Evolutionary conservation across 2,797 vertebrate genomes (phyloP).

Genomic region (Xiphorhynchus erythropygius): DNA sequence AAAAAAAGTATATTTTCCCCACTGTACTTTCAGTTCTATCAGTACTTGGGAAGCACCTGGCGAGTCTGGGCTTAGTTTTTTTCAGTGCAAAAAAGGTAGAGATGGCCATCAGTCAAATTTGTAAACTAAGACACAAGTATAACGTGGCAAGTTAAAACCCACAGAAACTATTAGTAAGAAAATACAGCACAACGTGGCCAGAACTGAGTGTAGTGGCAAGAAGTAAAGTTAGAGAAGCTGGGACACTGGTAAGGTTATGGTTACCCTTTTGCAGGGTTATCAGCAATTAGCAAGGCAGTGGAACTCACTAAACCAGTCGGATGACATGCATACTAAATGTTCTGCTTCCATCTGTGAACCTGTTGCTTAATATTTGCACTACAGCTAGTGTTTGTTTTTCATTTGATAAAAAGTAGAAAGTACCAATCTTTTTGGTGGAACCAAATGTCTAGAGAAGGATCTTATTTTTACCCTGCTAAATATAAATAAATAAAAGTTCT

Average conservation of each 20-base stretch:
- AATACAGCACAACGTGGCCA: neutral
- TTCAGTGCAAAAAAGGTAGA: neutral
- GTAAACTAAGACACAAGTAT: neutral
- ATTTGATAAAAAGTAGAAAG: neutral
- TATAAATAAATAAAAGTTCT: neutral
- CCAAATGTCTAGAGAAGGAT: neutral
- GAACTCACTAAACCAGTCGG: constrained; percentile 60
- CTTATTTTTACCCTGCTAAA: neutral
- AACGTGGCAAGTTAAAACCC: neutral
- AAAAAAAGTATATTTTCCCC: neutral
- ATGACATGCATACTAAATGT: neutral
- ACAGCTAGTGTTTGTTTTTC: neutral
- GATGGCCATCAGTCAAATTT: neutral
- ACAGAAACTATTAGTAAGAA: neutral
- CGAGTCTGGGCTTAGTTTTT: neutral
- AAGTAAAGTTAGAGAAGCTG: neutral
- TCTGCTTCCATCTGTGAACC: neutral
- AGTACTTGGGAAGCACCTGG: neutral
- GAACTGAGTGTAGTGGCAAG: neutral
- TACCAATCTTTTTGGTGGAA: neutral
- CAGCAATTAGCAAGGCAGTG: neutral
- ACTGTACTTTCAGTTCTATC: neutral
- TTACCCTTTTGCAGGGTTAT: neutral
- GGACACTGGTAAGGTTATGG: neutral
- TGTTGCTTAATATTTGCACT: constrained; percentile 26